Base-by-base conservation (phyloP, 2,113 vertebrate genomes). In the Pristiophorus japonicus region DNA sequence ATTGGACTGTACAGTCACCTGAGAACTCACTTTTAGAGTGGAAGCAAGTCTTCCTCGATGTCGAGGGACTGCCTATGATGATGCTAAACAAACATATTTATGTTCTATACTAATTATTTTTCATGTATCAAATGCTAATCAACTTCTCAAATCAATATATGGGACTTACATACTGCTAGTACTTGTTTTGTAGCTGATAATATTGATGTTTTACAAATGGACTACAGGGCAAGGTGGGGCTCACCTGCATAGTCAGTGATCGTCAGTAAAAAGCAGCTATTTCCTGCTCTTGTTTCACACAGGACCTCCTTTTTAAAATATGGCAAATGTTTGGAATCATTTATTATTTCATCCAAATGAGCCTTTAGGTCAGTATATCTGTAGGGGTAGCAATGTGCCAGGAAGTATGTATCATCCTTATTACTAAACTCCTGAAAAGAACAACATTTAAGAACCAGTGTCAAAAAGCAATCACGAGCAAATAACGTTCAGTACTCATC, bases 321-420 rank as follows among this genome's bases (percentile, higher is more conserved):
- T n/a, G 30, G 30, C 45, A 59, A 47, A 78, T 78, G 66, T n/a
- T 78, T 70, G 4, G 59, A 65, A 38, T 95, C 66, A 70, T 70
- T 78, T 78, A 42, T 47, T 78, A 95, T 70, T 78, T 70, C 94
- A 70, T 78, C 27, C 94, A 95, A 30, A 59, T 95, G 94, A 70
- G 94, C 66, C 94, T 95, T 70, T 7, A 95, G 94, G 27, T 95
- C 94, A 34, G 94, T 73, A 42, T 73, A 95, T 59, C 45, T 73
- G 38, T 95, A 95, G 38, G 94, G 94, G 63, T 95, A 95, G 65
- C 94, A 95, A 78, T 95, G 94, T 59, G 94, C 94, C 65, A 95
- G 62, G 6, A 73, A 95, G 94, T 78, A 95, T 0, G 94, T 66
- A 78, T 95, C 94, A 78, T 78, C 38, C 94, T 18, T 78, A 55